Conservation (phyloP, 2,888 invertebrate genomes). For the Cryptophagus acutangulus region DNA sequence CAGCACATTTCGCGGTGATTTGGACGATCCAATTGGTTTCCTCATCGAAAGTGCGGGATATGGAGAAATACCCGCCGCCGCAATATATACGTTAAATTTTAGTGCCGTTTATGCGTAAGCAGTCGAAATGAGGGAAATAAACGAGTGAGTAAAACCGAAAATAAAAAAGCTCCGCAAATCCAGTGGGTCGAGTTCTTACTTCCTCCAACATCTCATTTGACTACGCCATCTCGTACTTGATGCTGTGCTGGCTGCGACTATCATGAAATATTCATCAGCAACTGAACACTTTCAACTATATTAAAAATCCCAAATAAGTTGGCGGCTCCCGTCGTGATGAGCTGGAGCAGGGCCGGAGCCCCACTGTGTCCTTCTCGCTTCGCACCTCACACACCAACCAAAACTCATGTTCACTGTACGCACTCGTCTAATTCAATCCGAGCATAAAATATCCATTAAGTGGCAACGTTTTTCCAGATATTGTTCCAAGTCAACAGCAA, state of each 20-base stretch:
- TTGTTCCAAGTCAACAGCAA: too few species aligned
- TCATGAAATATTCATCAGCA: constrained; percentile 51
- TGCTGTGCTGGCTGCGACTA: constrained; percentile 43
- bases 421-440: constrained; percentile 8
- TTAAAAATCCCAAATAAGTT: constrained; percentile 50
- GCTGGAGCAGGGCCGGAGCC: constrained; percentile 36
- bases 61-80: too few species aligned
- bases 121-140: constrained; percentile 43
- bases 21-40: constrained; percentile 43
- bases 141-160: constrained; percentile 42
- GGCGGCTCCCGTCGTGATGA: constrained; percentile 35
- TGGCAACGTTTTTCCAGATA: not conserved
- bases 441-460: constrained; percentile 7
- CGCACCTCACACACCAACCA: constrained; percentile 29
- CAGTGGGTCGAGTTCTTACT: constrained; percentile 39
- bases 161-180: constrained; percentile 45
- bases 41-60: constrained; percentile 43
- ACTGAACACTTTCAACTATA: constrained; percentile 48
- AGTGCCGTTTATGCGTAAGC: constrained; percentile 45
- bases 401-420: constrained; percentile 15
- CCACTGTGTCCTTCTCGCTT: constrained; percentile 30
- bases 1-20: constrained; percentile 37
- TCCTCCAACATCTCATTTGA: constrained; percentile 45
- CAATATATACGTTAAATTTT: constrained; percentile 45
- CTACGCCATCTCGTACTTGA: constrained; percentile 39